These are phyloP conservation scores for Nasonia giraulti DNA, from an alignment of 1,140 invertebrate species.

Conservation along the genomic window DNA sequence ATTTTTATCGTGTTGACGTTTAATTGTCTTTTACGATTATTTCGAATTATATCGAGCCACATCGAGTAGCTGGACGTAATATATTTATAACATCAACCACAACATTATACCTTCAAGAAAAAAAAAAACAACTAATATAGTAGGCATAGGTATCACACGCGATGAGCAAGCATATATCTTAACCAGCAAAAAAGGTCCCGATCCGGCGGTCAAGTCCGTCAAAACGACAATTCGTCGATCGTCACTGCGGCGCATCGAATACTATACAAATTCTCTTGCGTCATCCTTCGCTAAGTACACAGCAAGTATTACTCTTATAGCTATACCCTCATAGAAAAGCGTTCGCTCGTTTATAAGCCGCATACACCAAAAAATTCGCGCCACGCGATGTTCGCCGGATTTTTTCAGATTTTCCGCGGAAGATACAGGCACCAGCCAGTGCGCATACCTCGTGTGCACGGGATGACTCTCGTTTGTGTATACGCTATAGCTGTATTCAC, in stretches of 20 bases:
- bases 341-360: not conserved
- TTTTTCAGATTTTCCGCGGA: slow-evolving; percentile 22
- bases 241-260: no score
- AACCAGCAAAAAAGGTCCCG: not conserved
- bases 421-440: not conserved
- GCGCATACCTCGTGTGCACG: no score
- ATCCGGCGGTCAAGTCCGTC: not conserved
- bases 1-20: no score
- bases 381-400: not conserved
- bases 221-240: not conserved
- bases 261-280: not conserved
- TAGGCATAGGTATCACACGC: no score
- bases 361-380: not conserved
- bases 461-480: not conserved
- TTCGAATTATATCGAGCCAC: no score
- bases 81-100: no score
- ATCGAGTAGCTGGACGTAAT: no score
- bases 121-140: no score
- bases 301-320: not conserved
- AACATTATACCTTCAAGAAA: no score
- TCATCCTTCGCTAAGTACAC: not conserved
- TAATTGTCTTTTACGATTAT: no score
- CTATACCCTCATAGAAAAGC: not conserved
- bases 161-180: no score
- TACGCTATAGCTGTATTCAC: no score